Base-by-base conservation (phyloP, 2,888 invertebrate genomes). In the Lomographa bimaculata region DNA sequence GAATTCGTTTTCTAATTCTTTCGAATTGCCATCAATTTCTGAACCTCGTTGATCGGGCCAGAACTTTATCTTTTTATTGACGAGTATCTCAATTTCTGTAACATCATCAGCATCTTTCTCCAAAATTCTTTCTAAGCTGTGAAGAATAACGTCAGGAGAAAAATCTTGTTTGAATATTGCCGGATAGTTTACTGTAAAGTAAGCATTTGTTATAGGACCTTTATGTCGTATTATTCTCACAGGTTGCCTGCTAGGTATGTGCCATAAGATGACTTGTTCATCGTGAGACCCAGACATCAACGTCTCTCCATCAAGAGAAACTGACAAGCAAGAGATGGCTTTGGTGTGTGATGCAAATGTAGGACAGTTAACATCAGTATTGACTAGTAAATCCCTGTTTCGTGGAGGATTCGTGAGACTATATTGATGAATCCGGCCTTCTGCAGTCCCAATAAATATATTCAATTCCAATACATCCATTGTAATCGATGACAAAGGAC, bases 201-300 rank as follows among this genome's bases (percentile, higher is more conserved):
- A 90, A 1, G 94, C 90, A 78, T 96, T 95, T 0, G 93, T 94
- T 0, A 96, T 83, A 0, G 92, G 73, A n/a, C 94, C 95, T 76
- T 94, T 95, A 54, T 95, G 95, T 20, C 90, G 78, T 50, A 96
- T 85, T 27, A 90, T 92, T 54, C 93, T 91, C 2, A 95, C 72
- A 28, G 95, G 91, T 70, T 97, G 95, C 41, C 91, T 90, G 69
- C 95, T 96, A 3, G 83, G 80, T 36, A 96, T 91, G 57, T 97
- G 94, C 97, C 97, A 98, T 9, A 97, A 67, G 50, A 93, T 92
- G 0, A 96, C 93, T 42, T 90, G 91, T 28, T 91, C 91, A 79
- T 96, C 96, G 46, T 91, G 90, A 0, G 94, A 93, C 0, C 95
- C 97, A 0, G 97, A 96, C 35, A 95, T 86, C 10, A 98, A 71